Conservation (phyloP, 2,113 vertebrate species). For the Rhagologus leucostigma region DNA sequence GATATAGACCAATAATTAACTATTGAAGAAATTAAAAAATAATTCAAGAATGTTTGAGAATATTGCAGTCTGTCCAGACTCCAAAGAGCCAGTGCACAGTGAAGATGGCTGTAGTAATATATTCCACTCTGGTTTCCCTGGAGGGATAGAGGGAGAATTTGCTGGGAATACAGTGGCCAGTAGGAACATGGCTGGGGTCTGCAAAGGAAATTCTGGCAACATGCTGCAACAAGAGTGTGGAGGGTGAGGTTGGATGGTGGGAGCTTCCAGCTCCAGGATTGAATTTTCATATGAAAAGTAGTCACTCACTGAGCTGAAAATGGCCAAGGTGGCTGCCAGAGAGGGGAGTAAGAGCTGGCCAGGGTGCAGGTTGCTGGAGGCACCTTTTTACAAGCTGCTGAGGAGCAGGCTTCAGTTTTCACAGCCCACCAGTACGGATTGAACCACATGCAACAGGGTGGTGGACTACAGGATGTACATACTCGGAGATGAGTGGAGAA, state of each 20-base stretch:
- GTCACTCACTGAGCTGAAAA: background rate
- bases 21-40: background rate
- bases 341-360: background rate
- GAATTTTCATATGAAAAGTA: background rate
- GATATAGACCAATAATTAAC: background rate
- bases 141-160: background rate
- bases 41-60: background rate
- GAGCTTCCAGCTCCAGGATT: background rate
- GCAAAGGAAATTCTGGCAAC: background rate
- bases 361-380: background rate
- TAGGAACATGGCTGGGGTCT: background rate
- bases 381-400: background rate
- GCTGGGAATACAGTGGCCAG: background rate
- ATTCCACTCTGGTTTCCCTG: background rate
- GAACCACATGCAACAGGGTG: background rate
- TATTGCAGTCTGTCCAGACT: background rate
- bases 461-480: fast-evolving
- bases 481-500: background rate
- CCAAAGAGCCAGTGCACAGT: background rate
- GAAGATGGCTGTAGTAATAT: background rate
- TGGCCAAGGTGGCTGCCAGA: background rate
- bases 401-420: background rate
- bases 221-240: background rate
- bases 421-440: background rate
- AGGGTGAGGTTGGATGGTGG: background rate